phyloP scores from a whole-genome alignment of 2,888 invertebrate genomes.

The Coelopa pilipes region DNA sequence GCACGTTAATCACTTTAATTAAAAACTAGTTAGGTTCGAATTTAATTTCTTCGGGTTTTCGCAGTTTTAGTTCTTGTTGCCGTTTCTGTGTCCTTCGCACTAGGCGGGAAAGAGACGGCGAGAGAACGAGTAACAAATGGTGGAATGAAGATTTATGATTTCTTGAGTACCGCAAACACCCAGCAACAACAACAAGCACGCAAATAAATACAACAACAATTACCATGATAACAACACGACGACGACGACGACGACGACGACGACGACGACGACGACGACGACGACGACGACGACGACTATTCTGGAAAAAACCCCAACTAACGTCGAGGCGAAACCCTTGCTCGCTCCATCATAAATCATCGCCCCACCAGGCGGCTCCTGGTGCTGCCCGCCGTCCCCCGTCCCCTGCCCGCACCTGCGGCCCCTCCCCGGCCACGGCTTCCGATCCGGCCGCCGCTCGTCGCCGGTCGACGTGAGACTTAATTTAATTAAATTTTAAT shows the following conservation, averaged over 20 bases:
- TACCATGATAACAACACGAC: too few species aligned
- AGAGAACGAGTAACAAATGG: neutral
- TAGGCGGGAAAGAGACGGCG: neutral
- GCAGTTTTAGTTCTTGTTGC: too few species aligned
- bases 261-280: too few species aligned
- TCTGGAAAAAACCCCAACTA: too few species aligned
- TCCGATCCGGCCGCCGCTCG: neutral
- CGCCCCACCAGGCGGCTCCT: neutral
- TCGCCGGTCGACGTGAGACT: constrained; percentile 22
- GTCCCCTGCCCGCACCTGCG: too few species aligned
- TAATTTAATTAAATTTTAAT: constrained; percentile 37
- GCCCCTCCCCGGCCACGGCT: too few species aligned
- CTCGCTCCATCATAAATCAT: constrained; percentile 34
- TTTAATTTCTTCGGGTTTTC: neutral
- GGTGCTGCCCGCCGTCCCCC: too few species aligned
- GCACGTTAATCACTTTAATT: constrained; percentile 2
- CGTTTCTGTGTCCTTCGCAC: neutral
- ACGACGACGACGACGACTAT: too few species aligned
- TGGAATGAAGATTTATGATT: constrained; percentile 21
- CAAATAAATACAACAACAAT: too few species aligned
- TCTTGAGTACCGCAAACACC: neutral
- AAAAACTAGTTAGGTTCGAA: constrained; percentile 16
- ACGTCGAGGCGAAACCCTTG: neutral
- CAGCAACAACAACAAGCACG: neutral
- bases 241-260: too few species aligned